These are phyloP conservation scores for Sphinx pinastri DNA, from an alignment of 2,888 invertebrate genomes.

Conservation along the genomic window DNA sequence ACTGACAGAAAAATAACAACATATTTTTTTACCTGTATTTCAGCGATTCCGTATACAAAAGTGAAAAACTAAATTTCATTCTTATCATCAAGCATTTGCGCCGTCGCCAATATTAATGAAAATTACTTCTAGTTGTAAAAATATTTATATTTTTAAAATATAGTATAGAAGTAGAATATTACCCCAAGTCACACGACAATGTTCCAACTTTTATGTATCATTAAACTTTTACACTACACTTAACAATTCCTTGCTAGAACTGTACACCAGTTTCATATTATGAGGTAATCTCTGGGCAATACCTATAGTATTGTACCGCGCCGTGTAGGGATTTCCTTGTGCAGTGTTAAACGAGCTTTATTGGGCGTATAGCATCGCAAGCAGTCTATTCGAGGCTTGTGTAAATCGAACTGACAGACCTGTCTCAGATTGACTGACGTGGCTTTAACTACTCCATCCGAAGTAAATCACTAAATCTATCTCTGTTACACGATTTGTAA, in stretches of 20 bases:
- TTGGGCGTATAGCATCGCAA: constrained; percentile 65
- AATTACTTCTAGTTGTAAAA: too few relatives aligned
- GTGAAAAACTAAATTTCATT: too few relatives aligned
- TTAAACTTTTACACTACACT: constrained; percentile 3
- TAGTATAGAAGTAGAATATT: too few relatives aligned
- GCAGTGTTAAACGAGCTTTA: constrained; percentile 69
- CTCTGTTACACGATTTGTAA: constrained; percentile 1
- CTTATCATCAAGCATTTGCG: too few relatives aligned
- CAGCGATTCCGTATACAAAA: too few relatives aligned
- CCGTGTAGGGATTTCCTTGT: constrained; percentile 59
- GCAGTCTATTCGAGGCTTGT: constrained; percentile 53
- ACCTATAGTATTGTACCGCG: constrained; percentile 42
- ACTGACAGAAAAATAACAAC: too few relatives aligned
- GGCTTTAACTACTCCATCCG: constrained; percentile 61
- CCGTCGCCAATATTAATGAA: too few relatives aligned
- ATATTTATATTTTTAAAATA: too few relatives aligned
- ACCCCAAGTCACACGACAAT: too few relatives aligned
- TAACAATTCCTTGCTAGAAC: constrained; percentile 15
- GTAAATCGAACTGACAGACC: constrained; percentile 77
- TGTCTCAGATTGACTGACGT: constrained; percentile 72
- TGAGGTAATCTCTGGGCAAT: constrained; percentile 46
- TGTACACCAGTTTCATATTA: constrained; percentile 8
- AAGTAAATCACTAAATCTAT: constrained; percentile 51
- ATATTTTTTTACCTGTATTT: too few relatives aligned
- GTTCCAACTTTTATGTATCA: not conserved